Evolutionary conservation across 2,113 vertebrate genomes (phyloP).

Genomic region (Dicerorhinus sumatrensis): DNA sequence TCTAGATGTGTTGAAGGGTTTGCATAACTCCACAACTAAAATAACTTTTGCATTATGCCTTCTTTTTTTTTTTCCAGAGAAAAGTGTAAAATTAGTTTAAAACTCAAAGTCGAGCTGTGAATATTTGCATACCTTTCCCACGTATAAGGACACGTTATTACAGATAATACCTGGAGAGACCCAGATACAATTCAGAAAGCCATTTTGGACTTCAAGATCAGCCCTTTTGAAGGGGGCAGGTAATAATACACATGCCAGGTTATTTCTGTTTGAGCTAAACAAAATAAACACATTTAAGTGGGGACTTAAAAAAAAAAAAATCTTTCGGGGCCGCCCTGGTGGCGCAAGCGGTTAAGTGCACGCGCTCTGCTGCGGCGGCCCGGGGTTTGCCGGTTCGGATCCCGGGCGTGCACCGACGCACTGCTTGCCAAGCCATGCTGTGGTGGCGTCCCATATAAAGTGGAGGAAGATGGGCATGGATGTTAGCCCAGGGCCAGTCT

Average conservation of each 20-base stretch:
- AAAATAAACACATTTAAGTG: constrained; percentile 7
- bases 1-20: constrained; percentile 38
- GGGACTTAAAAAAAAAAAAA: neutral
- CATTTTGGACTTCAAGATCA: neutral
- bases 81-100: constrained; percentile 61
- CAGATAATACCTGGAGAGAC: constrained; percentile 20
- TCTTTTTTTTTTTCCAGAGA: neutral
- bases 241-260: neutral
- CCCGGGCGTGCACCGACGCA: no score
- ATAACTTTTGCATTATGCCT: constrained; percentile 66
- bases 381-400: no score
- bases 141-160: neutral
- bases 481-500: no score
- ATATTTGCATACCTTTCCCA: constrained; percentile 50
- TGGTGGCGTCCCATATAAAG: no score
- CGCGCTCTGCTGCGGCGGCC: no score
- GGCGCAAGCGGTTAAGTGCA: no score
- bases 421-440: no score
- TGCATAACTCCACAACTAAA: constrained; percentile 72
- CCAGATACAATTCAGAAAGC: constrained; percentile 30
- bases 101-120: constrained; percentile 59
- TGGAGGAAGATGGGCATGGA: no score
- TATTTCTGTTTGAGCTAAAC: constrained; percentile 3
- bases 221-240: neutral
- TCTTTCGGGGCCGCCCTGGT: no score